Evolutionary conservation across 64 coral and sea anemone species (phyloP).

Genomic region (Hydrozoanthus tunicans): DNA sequence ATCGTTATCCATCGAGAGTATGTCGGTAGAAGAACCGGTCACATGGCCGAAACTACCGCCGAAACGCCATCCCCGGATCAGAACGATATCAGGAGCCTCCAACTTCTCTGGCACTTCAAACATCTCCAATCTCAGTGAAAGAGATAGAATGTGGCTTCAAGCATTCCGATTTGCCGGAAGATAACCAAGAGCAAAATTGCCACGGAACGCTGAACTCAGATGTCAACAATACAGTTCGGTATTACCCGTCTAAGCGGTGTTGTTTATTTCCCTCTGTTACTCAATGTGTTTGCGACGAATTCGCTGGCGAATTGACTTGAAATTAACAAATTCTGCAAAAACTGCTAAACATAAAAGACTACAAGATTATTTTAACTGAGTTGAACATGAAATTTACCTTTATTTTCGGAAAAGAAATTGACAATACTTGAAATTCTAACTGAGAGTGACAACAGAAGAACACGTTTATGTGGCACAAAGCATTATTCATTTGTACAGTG

Average conservation of each 20-base stretch:
- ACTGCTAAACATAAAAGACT: neutral
- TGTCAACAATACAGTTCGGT: neutral
- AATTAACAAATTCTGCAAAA: conserved; percentile 40
- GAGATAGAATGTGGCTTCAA: conserved; percentile 82
- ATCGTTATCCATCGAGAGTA: conserved; percentile 76
- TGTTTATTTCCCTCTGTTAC: conserved; percentile 5
- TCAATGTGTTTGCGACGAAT: conserved; percentile 22
- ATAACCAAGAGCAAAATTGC: conserved; percentile 27
- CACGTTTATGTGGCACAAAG: neutral
- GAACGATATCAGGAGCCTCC: conserved; percentile 88
- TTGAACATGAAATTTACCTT: conserved; percentile 11
- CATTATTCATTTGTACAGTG: conserved; percentile 2
- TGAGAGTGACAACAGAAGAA: neutral
- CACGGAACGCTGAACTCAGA: conserved; percentile 11
- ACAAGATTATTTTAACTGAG: conserved; percentile 58
- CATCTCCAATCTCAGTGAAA: conserved; percentile 80
- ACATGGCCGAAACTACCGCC: conserved; percentile 78
- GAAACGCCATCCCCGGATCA: conserved; percentile 74
- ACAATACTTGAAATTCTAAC: conserved; percentile 7
- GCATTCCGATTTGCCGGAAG: conserved; percentile 84
- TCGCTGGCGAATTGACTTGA: conserved; percentile 61
- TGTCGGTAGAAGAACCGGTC: conserved; percentile 80
- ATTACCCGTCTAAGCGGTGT: neutral
- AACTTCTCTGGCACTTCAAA: conserved; percentile 91
- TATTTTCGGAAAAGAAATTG: conserved; percentile 48